Conservation (phyloP, 2,113 vertebrate species). For the Corvus cornix region DNA sequence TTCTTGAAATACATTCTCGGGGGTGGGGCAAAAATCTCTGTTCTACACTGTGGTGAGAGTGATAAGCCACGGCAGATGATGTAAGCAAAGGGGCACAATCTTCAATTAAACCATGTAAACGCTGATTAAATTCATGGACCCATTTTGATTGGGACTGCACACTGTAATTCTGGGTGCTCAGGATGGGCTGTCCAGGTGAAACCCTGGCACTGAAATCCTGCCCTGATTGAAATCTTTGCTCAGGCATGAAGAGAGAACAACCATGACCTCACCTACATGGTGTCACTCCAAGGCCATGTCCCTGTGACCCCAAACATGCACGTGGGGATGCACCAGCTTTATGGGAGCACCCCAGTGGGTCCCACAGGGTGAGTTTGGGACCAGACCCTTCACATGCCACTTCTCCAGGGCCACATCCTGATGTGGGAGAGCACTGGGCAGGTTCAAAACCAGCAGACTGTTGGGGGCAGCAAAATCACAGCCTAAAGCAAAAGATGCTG, state of each 20-base stretch:
- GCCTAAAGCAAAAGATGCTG: constrained; percentile 30
- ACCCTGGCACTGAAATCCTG: background rate
- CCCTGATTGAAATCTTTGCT: background rate
- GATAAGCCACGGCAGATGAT: background rate
- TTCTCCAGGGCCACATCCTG: background rate
- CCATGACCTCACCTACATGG: rapidly evolving
- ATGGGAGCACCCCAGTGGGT: background rate
- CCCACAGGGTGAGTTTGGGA: background rate
- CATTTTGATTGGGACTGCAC: background rate
- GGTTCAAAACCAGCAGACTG: constrained; percentile 54
- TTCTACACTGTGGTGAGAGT: background rate
- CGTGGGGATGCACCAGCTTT: background rate
- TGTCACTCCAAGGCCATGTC: background rate
- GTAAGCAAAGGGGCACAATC: background rate
- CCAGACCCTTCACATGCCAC: background rate
- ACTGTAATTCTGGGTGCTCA: background rate
- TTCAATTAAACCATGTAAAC: background rate
- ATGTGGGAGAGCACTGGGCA: background rate
- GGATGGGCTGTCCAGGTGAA: background rate
- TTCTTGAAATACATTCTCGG: constrained; percentile 21
- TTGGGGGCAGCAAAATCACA: constrained; percentile 70
- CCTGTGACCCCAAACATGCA: background rate
- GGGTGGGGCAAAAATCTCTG: background rate
- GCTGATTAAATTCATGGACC: background rate
- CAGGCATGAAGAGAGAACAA: background rate